Base-by-base conservation (phyloP, 2,113 vertebrate species). In the Tinamus guttatus region DNA sequence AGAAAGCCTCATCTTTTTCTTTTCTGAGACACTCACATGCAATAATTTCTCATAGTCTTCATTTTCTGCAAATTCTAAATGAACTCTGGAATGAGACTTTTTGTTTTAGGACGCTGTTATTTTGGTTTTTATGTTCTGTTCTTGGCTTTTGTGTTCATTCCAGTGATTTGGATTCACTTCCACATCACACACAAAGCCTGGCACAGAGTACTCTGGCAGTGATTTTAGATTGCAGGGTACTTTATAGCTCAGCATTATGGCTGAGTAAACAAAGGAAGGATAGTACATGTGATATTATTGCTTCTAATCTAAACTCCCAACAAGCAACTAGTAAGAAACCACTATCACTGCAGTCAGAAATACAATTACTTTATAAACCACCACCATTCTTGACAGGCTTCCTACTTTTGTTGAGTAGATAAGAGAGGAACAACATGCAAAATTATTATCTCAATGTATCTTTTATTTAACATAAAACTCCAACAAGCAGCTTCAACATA, bases 341-440 rank as follows among this genome's bases (percentile, higher is more conserved):
- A 24, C n/a, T 64, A 15, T 68, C 67, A 89, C 84, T 94, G 27
- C 41, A 92, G 30, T 62, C 34, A 79, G 58, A 76, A 32, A 45
- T 74, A 85, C 94, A 95, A 89, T 27, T 94, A 63, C 40, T 77
- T 83, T 77, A n/a, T 24, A 94, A 75, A 60, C 15, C 25, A 54
- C 54, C 32, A 67, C 20, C 18, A 38, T 8, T 92, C 90, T 36
- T 79, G 76, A 69, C 36, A 64, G 63, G 13, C 40, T 92, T 85
- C 34, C 58, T 91, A 18, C 18, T 65, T 34, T 87, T 38, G 13
- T 51, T 91, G 74, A 74, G 22, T 58, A 85, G 81, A 32, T 43
- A 68, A 85, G 25, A 19, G 24, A 69, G 7, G 5, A 7, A 64
- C 36, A 87, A 65, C 1, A 59, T 67, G 45, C 54, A 40, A 78